Evolutionary conservation across 2,888 invertebrate genomes (phyloP).

Genomic region (Cataglyphis rosenhaueri): DNA sequence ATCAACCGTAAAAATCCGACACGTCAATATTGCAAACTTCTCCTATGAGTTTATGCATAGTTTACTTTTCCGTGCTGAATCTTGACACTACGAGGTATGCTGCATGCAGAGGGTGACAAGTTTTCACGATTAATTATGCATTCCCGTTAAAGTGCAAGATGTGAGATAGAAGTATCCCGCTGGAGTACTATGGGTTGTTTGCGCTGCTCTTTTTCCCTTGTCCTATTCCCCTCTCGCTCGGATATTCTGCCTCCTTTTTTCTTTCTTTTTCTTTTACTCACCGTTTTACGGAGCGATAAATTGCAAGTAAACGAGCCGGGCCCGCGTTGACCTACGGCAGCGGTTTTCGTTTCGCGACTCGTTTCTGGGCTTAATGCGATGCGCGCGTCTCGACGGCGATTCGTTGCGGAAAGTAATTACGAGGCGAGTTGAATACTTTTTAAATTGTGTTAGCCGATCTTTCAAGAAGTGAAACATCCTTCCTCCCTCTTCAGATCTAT

Average conservation of each 20-base stretch:
- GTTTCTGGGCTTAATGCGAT: constrained; percentile 57
- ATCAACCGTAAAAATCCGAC: constrained; percentile 40
- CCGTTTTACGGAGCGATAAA: constrained; percentile 60
- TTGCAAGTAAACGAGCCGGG: constrained; percentile 59
- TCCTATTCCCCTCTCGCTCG: not conserved
- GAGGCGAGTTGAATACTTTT: constrained; percentile 58
- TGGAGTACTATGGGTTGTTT: constrained; percentile 40
- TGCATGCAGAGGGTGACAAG: constrained; percentile 13
- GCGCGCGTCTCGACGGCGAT: constrained; percentile 41
- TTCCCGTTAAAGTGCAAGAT: constrained; percentile 33
- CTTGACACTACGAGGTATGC: not conserved
- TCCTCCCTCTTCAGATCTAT: not conserved
- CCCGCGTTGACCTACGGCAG: constrained; percentile 54
- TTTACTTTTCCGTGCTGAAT: not conserved
- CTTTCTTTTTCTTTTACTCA: constrained; percentile 7
- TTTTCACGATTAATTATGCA: constrained; percentile 49
- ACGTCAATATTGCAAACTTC: constrained; percentile 28
- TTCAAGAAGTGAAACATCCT: not conserved
- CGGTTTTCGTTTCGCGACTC: constrained; percentile 59
- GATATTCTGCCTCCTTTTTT: not conserved
- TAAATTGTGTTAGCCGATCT: constrained; percentile 56
- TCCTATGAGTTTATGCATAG: constrained; percentile 36
- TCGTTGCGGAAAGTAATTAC: constrained; percentile 56
- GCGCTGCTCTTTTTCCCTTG: constrained; percentile 24
- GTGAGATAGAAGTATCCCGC: constrained; percentile 27